Conservation (phyloP, 2,797 vertebrate species). For the Mus minutoides region DNA sequence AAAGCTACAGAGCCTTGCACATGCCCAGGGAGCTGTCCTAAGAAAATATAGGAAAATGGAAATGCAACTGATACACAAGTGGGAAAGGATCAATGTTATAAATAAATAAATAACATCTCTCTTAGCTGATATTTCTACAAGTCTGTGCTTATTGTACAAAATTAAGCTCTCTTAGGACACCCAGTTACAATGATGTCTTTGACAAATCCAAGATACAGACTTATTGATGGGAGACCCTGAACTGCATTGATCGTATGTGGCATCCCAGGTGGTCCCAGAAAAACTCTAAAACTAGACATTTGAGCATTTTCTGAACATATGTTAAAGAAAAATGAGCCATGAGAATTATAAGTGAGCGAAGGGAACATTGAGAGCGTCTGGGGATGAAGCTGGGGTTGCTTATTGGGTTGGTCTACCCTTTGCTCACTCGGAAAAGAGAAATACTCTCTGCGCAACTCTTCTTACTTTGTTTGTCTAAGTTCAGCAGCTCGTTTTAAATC, state of each 20-base stretch:
- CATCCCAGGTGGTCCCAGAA: background rate
- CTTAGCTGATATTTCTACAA: background rate
- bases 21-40: background rate
- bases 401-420: background rate
- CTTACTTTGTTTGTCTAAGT: background rate
- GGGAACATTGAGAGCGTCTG: background rate
- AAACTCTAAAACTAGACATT: background rate
- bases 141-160: background rate
- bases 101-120: background rate
- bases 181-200: background rate
- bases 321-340: background rate
- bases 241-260: background rate
- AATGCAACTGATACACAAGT: constrained; percentile 7
- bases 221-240: background rate
- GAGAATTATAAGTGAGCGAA: background rate
- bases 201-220: background rate
- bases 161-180: background rate
- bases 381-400: background rate
- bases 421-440: background rate
- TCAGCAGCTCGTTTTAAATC: background rate
- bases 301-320: constrained; percentile 33
- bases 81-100: constrained; percentile 2
- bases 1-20: background rate
- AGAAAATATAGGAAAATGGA: constrained; percentile 15
- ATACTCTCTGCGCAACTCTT: background rate